Conservation (phyloP, 2,113 vertebrate species). For the Solenodon paradoxus region DNA sequence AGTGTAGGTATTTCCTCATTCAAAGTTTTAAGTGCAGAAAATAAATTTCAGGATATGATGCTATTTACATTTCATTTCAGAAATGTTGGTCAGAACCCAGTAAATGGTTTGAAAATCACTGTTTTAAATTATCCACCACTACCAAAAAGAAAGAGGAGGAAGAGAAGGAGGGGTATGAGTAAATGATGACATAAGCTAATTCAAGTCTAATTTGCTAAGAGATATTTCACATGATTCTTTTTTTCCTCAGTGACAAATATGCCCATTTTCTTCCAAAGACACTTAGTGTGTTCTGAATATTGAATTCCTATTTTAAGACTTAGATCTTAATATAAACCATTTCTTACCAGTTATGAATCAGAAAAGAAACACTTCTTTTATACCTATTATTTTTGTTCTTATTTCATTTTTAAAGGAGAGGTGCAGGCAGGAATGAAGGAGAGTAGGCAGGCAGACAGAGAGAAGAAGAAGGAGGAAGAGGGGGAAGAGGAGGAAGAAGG, state of each 20-base stretch:
- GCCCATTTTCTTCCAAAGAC: constrained; percentile 37
- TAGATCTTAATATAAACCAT: constrained; percentile 4
- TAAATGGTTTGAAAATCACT: not conserved
- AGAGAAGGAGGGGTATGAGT: not conserved
- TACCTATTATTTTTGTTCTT: too few species aligned
- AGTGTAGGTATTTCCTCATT: not conserved
- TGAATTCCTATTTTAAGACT: constrained; percentile 45
- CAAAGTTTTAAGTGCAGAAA: not conserved
- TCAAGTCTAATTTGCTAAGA: not conserved
- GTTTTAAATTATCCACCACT: not conserved
- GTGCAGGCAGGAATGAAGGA: too few species aligned
- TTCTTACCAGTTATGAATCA: constrained; percentile 54
- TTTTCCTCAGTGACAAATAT: not conserved
- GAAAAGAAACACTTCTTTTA: constrained; percentile 45
- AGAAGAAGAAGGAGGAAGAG: too few species aligned
- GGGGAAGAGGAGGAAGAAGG: too few species aligned
- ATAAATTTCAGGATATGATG: not conserved
- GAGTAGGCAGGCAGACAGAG: too few species aligned
- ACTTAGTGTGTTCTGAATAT: not conserved
- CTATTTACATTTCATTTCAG: not conserved
- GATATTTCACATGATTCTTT: not conserved
- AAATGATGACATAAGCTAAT: not conserved
- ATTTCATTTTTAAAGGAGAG: too few species aligned
- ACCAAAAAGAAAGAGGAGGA: not conserved
- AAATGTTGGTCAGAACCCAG: not conserved